Conservation (phyloP, 2,888 invertebrate genomes). For the Plemyria rubiginata region DNA sequence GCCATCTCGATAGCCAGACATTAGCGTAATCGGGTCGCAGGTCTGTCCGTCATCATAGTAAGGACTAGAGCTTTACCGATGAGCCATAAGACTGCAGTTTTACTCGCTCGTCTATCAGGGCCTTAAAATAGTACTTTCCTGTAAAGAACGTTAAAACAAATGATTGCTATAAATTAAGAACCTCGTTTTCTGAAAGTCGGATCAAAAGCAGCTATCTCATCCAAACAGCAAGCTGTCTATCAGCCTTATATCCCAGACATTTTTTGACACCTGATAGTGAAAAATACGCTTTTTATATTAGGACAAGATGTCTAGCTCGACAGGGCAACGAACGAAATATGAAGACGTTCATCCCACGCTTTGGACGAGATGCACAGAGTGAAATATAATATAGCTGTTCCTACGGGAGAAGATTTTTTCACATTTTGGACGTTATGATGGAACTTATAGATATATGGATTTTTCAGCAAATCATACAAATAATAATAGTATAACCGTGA, state of each 20-base stretch:
- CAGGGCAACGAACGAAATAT: constrained; percentile 35
- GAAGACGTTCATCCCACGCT: constrained; percentile 23
- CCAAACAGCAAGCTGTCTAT: not conserved
- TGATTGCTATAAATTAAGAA: not conserved
- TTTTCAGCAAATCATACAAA: not conserved
- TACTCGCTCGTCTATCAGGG: too few relatives aligned
- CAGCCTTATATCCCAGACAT: constrained; percentile 10
- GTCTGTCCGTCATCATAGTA: too few relatives aligned
- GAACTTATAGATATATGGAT: too few relatives aligned
- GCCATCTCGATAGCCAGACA: too few relatives aligned
- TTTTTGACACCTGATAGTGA: constrained; percentile 17
- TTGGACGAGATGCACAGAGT: constrained; percentile 2
- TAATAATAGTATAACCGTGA: not conserved
- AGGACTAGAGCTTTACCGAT: too few relatives aligned
- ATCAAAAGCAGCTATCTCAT: not conserved
- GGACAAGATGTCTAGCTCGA: constrained; percentile 18
- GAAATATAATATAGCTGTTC: constrained; percentile 9
- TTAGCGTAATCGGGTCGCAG: too few relatives aligned
- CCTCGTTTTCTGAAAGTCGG: not conserved
- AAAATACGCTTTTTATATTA: constrained; percentile 1
- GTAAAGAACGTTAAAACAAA: too few relatives aligned
- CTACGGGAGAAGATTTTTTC: constrained; percentile 4
- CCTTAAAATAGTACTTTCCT: too few relatives aligned
- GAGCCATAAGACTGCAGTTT: too few relatives aligned
- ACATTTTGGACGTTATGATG: not conserved